Conservation (phyloP, 2,888 invertebrate genomes). For the Oligia fasciuncula region DNA sequence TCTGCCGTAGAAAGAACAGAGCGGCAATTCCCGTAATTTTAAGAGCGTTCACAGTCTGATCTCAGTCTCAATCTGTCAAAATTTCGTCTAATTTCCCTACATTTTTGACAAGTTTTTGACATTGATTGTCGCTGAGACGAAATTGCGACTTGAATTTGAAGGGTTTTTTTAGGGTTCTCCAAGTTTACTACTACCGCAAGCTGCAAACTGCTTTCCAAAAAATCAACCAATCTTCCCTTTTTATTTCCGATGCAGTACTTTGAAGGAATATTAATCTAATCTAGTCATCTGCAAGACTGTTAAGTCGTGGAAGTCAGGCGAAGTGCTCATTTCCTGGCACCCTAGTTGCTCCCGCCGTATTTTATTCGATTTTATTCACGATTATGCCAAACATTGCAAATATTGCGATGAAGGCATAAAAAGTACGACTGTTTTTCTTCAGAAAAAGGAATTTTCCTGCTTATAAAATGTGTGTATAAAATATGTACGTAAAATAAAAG, state of each 20-base stretch:
- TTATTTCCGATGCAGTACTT: conserved; percentile 17
- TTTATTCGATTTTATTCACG: conserved; percentile 32
- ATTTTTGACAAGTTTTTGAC: too few species aligned
- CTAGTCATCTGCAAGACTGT: conserved; percentile 9
- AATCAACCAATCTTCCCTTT: not conserved
- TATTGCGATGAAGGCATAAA: not conserved
- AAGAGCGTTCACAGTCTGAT: too few species aligned
- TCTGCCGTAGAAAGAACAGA: not conserved
- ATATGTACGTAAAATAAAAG: not conserved
- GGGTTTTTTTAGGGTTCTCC: too few species aligned
- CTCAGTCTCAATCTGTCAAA: too few species aligned
- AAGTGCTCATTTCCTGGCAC: conserved; percentile 13
- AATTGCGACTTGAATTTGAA: too few species aligned
- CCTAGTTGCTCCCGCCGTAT: not conserved
- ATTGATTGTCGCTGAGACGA: too few species aligned
- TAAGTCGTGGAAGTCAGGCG: conserved; percentile 16
- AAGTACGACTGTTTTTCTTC: not conserved
- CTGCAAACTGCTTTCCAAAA: not conserved
- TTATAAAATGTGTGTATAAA: not conserved
- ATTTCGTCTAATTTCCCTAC: too few species aligned
- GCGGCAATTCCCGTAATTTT: too few species aligned
- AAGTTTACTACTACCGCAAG: not conserved
- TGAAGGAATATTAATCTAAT: conserved; percentile 30
- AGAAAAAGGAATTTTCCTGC: not conserved
- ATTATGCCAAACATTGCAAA: conserved; percentile 8